phyloP scores from a whole-genome alignment of 2,888 invertebrate species.

The Epsilonema sp. region DNA sequence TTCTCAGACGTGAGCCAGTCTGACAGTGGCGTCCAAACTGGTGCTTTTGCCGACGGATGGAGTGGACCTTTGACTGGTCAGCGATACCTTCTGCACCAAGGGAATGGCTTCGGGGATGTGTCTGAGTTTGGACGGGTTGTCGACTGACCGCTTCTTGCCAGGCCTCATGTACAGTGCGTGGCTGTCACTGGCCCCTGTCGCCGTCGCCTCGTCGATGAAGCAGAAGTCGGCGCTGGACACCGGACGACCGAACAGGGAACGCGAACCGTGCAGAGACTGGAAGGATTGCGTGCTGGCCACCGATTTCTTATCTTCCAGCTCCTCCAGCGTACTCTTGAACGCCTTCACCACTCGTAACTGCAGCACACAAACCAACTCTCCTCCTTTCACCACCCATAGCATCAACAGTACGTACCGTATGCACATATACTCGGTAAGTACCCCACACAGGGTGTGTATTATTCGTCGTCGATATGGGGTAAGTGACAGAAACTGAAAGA shows the following conservation, averaged over 20 bases:
- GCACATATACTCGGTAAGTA: too few relatives aligned
- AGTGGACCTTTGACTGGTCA: slow-evolving; percentile 2
- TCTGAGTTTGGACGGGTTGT: neutral
- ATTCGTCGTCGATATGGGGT: too few relatives aligned
- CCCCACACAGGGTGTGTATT: too few relatives aligned
- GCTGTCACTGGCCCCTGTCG: slow-evolving; percentile 10
- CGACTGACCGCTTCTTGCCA: neutral
- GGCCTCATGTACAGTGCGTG: slow-evolving; percentile 13
- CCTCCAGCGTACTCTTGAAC: slow-evolving; percentile 97
- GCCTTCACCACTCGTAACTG: slow-evolving; percentile 99
- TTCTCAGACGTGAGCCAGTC: neutral
- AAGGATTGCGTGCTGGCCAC: slow-evolving; percentile 88
- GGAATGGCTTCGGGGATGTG: slow-evolving; percentile 16
- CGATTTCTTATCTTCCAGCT: slow-evolving; percentile 94
- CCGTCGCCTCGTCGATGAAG: neutral
- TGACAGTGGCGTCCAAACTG: slow-evolving; percentile 16
- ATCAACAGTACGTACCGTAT: too few relatives aligned
- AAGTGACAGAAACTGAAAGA: too few relatives aligned
- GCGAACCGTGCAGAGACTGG: slow-evolving; percentile 22
- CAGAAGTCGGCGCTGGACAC: neutral
- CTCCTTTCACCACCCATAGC: too few relatives aligned
- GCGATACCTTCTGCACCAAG: slow-evolving; percentile 23
- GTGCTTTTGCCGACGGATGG: slow-evolving; percentile 22
- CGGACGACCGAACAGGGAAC: slow-evolving; percentile 11
- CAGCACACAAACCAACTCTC: too few relatives aligned